Evolutionary conservation across 2,797 vertebrate genomes (phyloP).

Genomic region (Eulemur mongoz): DNA sequence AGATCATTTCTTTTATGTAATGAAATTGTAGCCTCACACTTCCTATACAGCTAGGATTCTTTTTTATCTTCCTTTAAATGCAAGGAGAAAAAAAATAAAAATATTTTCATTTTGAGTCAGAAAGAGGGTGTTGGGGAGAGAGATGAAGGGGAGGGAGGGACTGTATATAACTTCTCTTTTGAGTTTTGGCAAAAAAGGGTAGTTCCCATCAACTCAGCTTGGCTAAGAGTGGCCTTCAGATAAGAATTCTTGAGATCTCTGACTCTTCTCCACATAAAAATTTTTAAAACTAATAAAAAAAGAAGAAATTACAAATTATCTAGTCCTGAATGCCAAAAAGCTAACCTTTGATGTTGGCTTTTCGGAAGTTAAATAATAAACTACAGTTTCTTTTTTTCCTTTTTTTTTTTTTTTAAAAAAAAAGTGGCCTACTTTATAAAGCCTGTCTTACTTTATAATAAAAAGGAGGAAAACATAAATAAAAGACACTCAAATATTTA

Average conservation of each 20-base stretch:
- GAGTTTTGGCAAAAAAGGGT: conserved; percentile 60
- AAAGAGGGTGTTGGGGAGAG: not conserved
- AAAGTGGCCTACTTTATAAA: conserved; percentile 67
- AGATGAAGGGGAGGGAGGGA: not conserved
- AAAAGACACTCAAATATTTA: conserved; percentile 86
- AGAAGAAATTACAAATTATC: conserved; percentile 82
- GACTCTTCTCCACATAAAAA: conserved; percentile 80
- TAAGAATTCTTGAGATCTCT: conserved; percentile 79
- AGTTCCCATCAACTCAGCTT: conserved; percentile 64
- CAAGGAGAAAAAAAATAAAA: conserved; percentile 49
- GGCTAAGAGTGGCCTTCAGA: conserved; percentile 74
- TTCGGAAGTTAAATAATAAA: conserved; percentile 86
- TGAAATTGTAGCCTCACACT: conserved; percentile 8
- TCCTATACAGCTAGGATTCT: not conserved
- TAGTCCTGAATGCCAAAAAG: conserved; percentile 80
- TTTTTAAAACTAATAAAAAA: not conserved
- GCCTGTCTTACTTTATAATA: conserved; percentile 83
- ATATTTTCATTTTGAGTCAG: conserved; percentile 64
- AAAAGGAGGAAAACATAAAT: conserved; percentile 85
- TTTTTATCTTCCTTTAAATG: not conserved
- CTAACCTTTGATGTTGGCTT: conserved; percentile 84
- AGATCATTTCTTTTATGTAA: conserved; percentile 62
- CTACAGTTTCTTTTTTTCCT: conserved; percentile 51
- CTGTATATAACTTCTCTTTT: conserved; percentile 37
- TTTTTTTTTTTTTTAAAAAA: not conserved